Conservation (phyloP, 2,113 vertebrate species). For the Excalfactoria chinensis region DNA sequence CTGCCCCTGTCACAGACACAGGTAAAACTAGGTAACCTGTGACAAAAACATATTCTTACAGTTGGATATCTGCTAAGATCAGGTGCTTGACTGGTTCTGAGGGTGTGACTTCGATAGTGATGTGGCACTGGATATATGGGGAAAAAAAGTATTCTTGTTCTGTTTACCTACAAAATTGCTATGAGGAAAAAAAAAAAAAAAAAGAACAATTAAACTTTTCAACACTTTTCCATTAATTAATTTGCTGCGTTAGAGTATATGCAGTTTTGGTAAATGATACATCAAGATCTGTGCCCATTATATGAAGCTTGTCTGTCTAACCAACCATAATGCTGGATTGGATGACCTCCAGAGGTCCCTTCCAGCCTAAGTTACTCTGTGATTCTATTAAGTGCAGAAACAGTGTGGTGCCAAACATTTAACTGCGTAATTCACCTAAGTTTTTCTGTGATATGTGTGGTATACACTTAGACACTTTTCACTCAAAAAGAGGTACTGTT, state of each 20-base stretch:
- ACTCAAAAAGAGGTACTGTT: neutral
- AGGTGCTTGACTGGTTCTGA: neutral
- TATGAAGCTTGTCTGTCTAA: neutral
- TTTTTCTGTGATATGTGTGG: neutral
- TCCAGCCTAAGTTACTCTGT: neutral
- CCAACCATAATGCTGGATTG: neutral
- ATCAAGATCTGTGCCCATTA: neutral
- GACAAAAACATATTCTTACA: neutral
- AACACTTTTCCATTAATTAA: neutral
- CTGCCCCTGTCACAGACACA: no score
- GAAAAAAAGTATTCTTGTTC: neutral
- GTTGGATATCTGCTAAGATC: neutral
- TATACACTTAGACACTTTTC: neutral
- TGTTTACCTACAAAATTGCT: neutral
- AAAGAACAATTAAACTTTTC: neutral
- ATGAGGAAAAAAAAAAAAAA: no score
- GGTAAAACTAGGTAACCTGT: no score
- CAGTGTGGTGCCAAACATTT: neutral
- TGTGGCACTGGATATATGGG: neutral
- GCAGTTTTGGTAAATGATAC: neutral
- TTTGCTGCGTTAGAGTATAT: neutral
- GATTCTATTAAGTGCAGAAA: neutral
- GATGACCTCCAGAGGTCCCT: neutral
- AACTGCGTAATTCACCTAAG: neutral
- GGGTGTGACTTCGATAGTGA: neutral